Evolutionary conservation across 2,797 vertebrate species (phyloP).

Genomic region (Corythornis leucogaster): DNA sequence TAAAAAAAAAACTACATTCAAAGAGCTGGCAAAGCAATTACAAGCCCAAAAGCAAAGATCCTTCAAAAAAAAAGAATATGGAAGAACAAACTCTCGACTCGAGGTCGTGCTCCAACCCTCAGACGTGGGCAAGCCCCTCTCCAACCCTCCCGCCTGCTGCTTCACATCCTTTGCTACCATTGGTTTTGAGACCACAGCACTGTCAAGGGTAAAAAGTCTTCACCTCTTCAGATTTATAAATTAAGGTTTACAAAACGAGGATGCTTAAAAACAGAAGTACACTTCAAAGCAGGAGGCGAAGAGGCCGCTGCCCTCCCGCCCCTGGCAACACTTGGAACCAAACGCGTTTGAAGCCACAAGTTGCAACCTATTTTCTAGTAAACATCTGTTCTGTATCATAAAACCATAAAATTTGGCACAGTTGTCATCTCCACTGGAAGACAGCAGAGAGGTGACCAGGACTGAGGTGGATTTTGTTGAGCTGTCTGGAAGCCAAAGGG

Average conservation of each 20-base stretch:
- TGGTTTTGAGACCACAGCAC: not conserved
- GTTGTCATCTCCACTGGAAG: slow-evolving; percentile 29
- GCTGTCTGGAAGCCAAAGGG: not conserved
- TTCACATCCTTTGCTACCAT: not conserved
- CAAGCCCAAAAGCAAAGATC: slow-evolving; percentile 74
- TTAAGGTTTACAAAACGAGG: slow-evolving; percentile 70
- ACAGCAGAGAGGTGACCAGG: slow-evolving; percentile 26
- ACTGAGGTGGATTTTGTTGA: not conserved
- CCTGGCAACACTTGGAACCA: not conserved
- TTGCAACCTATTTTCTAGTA: slow-evolving; percentile 53
- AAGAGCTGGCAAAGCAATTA: slow-evolving; percentile 78
- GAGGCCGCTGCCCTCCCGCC: not conserved
- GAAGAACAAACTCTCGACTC: slow-evolving; percentile 56
- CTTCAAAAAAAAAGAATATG: slow-evolving; percentile 62
- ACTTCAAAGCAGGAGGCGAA: slow-evolving; percentile 16
- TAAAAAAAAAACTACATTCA: slow-evolving; percentile 80
- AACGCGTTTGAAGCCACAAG: slow-evolving; percentile 62
- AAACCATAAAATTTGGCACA: slow-evolving; percentile 71
- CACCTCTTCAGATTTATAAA: slow-evolving; percentile 32
- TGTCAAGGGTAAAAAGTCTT: not conserved
- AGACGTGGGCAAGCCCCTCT: slow-evolving; percentile 25
- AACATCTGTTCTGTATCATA: slow-evolving; percentile 27
- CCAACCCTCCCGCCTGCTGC: not conserved
- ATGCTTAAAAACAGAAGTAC: slow-evolving; percentile 58
- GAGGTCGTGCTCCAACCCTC: slow-evolving; percentile 5